Evolutionary conservation across 2,113 vertebrate genomes (phyloP).

Genomic region (Haliaeetus leucogaster): DNA sequence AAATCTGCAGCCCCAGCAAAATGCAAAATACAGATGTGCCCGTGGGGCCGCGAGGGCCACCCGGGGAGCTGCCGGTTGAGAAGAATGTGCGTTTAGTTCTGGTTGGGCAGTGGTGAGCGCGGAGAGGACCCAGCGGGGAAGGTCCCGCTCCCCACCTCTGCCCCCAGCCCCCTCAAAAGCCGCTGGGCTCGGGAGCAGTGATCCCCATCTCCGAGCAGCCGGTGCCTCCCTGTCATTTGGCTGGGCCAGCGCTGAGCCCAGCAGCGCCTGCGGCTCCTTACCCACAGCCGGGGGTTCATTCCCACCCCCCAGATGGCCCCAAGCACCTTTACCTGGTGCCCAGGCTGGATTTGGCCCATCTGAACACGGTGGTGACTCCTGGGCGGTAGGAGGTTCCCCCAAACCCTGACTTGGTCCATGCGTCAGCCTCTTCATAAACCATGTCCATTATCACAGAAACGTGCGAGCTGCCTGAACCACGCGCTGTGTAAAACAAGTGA

Average conservation of each 20-base stretch:
- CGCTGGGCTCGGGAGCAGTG: not conserved
- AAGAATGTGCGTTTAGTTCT: not conserved
- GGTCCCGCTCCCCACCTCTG: not conserved
- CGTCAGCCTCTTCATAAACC: not conserved
- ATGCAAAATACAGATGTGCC: not conserved
- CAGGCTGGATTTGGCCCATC: not conserved
- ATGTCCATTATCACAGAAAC: not conserved
- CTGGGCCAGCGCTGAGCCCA: not conserved
- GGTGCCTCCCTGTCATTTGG: not conserved
- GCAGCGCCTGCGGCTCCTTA: not conserved
- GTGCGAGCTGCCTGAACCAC: not conserved
- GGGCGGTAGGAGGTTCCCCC: not conserved
- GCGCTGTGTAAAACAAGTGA: not conserved
- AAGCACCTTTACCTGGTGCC: not conserved
- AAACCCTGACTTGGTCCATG: not conserved
- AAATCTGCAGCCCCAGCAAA: not conserved
- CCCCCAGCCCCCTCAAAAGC: not conserved
- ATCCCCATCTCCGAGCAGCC: not conserved
- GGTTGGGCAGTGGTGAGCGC: accelerated
- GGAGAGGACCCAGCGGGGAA: not conserved
- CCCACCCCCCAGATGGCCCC: not conserved
- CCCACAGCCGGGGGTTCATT: not conserved
- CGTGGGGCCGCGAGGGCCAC: accelerated
- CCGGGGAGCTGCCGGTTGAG: accelerated
- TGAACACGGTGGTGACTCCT: not conserved